Percentiles rank a stretch among this genome's conserved stretches.
phyloP scores from a whole-genome alignment of 2,797 vertebrate species.

The Enteromius mattozi region DNA sequence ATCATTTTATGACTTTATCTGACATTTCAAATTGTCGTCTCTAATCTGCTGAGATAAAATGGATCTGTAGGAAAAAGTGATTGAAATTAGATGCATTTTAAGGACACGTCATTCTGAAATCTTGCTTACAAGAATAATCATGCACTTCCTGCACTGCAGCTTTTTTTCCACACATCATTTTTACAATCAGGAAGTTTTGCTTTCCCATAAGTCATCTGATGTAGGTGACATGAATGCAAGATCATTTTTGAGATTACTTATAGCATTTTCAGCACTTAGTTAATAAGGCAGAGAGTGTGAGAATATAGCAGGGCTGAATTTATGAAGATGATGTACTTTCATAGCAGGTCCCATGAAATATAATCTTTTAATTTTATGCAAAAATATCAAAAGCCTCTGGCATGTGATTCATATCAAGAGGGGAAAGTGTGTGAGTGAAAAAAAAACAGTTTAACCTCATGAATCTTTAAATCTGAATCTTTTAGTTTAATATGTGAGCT shows the following conservation, averaged over 20 bases:
- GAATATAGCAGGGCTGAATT: background rate
- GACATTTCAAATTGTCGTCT: background rate
- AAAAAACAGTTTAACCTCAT: background rate
- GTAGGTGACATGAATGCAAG: background rate
- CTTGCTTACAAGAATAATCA: background rate
- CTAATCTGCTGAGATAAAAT: background rate
- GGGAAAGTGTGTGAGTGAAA: background rate
- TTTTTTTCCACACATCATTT: background rate
- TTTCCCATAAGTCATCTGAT: background rate
- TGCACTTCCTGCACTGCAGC: background rate
- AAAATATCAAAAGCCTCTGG: background rate
- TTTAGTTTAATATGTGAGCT: background rate
- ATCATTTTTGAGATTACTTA: background rate
- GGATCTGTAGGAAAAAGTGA: background rate
- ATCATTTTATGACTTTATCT: background rate
- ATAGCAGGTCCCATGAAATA: background rate
- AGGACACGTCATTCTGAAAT: background rate
- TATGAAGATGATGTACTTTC: background rate
- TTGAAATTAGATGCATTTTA: background rate
- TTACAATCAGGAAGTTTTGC: background rate
- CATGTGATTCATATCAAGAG: background rate
- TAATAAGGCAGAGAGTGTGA: background rate
- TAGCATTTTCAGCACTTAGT: background rate
- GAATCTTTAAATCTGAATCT: background rate
- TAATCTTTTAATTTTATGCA: background rate